Base-by-base conservation (phyloP, 1,140 invertebrate genomes). In the Physella acuta region DNA sequence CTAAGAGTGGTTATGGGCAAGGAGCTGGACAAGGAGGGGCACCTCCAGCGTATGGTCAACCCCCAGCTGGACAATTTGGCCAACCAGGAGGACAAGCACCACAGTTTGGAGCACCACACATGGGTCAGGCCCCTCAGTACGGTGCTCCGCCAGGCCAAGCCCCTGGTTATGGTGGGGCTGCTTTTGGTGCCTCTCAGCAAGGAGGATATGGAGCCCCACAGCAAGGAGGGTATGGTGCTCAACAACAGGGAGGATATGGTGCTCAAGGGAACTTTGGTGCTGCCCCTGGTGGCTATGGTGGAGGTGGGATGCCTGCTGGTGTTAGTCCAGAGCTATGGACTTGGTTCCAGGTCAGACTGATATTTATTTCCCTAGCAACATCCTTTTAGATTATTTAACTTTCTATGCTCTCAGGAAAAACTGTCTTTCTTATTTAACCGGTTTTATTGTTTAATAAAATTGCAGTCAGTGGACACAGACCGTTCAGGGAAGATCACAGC, bases 381-480 rank as follows among this genome's bases (percentile, higher is more conserved):
- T 31, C 30, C 28, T 53, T 39, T 28, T 14, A 56, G 1, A 0
- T 1, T 14, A 68, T 11, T 17, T 20, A 37, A 30, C 33, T 17
- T 16, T n/a, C 14, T 20, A 26, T 24, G 34, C 14, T 24, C 34
- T 31, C 2, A 14, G n/a, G 8, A 16, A 11, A 24, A n/a, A n/a
- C n/a, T n/a, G n/a, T n/a, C n/a, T n/a, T n/a, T n/a, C n/a, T n/a
- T n/a, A n/a, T 63, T 16, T 34, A 16, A 62, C 3, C 11, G n/a
- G 2, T 17, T 52, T 16, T 65, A 20, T 33, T n/a, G 52, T 3
- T 36, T 56, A 34, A 3, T 71, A 28, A 56, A 20, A 55, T 62
- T 68, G 24, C 81, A 88, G 88, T 87, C 91, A 51, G 92, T 94
- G n/a, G 93, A 95, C 78, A 88, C 87, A 73, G 93, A 94, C 82